Evolutionary conservation across 2,113 vertebrate species (phyloP), one percentile per base, ranked within the genome.

Genomic region (Cynocephalus volans): DNA sequence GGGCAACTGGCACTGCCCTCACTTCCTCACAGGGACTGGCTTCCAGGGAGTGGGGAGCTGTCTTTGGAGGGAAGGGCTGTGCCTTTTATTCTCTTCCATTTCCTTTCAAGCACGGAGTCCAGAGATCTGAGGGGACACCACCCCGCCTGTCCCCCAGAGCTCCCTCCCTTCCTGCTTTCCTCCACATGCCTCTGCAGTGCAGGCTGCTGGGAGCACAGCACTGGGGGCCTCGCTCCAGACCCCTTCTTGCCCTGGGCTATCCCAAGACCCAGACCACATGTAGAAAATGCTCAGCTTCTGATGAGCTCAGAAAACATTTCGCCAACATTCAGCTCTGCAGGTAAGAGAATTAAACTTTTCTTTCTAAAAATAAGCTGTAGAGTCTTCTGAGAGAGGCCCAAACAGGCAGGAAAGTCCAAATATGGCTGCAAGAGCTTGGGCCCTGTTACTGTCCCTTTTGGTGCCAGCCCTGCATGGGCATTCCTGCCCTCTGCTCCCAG

Each of bases 331-430:
- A 45, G 58, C 62, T 95, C 41, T 82, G 60, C 36, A 45, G 50
- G 83, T 60, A 48, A 62, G 1, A 64, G 72, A 88, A 89, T 62
- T 62, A 56, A 81, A 70, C 15, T 54, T 80, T 21, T 60, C 24
- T 84, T 84, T 81, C 84, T 65, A 33, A 87, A 94, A 76, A n/a
- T 85, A 73, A 65, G 41, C 31, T 50, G 6, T 4, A 50, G 83
- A 58, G 15, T 82, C 36, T 94, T 52, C 21, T 6, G 36, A 15
- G 18, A 69, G 54, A 92, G 23, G 33, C 26, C 54, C 2, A 6
- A 69, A 69, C 5, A 18, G 80, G 50, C 58, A 26, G 36, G 58
- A 56, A 82, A 92, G 86, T 41, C 36, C 8, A 26, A 36, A 13
- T 56, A 23, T 23, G 6, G 48, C 8, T 15, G 0, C 36, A 36